Evolutionary conservation across 2,888 invertebrate species (phyloP).

Genomic region (Dichetophora obliterata): DNA sequence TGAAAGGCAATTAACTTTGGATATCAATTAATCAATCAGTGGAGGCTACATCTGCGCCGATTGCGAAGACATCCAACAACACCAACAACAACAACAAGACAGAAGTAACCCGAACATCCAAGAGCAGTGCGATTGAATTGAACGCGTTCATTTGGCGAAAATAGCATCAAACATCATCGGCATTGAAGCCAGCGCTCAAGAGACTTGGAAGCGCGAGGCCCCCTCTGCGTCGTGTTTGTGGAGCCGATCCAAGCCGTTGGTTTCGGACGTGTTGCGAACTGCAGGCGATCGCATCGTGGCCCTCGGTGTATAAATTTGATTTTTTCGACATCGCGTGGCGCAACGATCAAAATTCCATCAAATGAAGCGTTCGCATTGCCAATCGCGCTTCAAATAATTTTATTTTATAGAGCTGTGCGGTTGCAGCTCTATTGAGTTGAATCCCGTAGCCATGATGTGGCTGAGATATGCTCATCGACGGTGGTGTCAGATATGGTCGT

Average conservation of each 20-base stretch:
- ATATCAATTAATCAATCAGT: conserved; percentile 65
- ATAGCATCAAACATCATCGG: neutral
- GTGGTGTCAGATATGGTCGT: too few relatives aligned
- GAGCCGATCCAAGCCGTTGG: conserved; percentile 6
- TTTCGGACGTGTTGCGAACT: conserved; percentile 25
- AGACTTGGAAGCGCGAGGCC: conserved; percentile 44
- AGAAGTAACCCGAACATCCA: neutral
- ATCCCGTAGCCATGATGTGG: neutral
- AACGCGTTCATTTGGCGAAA: neutral
- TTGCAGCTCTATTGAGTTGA: neutral
- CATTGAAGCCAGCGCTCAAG: conserved; percentile 27
- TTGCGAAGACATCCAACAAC: conserved; percentile 22
- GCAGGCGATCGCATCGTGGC: conserved; percentile 29
- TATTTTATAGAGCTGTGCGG: neutral
- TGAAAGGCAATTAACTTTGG: conserved; percentile 63
- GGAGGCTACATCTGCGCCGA: conserved; percentile 49
- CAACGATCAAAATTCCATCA: conserved; percentile 35
- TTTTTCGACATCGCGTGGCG: conserved; percentile 31
- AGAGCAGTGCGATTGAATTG: neutral
- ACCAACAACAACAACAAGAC: conserved; percentile 6
- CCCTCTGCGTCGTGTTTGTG: conserved; percentile 9
- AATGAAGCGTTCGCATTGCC: conserved; percentile 8
- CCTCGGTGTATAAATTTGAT: conserved; percentile 33
- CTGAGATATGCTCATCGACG: conserved; percentile 8
- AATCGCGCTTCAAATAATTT: neutral